Conservation (phyloP, 2,113 vertebrate species). For the Crotalus helleri region DNA sequence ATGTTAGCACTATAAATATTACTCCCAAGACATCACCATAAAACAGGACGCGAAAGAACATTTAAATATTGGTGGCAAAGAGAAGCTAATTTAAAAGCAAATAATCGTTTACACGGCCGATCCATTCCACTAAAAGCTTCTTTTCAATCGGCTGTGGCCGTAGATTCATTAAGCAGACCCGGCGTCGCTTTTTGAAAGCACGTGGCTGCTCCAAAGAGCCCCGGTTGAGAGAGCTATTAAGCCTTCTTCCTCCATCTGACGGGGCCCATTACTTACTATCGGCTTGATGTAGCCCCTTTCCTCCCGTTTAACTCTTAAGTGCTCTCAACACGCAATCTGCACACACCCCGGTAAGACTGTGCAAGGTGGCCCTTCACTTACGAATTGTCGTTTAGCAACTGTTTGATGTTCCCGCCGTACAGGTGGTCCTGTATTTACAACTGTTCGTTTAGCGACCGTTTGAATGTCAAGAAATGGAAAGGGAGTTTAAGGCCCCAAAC, state of each 20-base stretch:
- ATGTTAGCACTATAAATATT: background rate
- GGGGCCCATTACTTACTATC: background rate
- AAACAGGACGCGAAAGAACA: background rate
- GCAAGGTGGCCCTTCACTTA: too few species aligned
- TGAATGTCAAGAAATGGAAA: too few species aligned
- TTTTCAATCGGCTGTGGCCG: background rate
- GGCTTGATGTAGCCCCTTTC: background rate
- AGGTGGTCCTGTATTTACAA: too few species aligned
- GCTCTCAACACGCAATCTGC: background rate
- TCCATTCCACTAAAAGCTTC: background rate
- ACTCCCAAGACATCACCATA: background rate
- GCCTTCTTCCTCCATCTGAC: background rate
- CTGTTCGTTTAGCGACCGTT: too few species aligned
- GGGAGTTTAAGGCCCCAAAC: too few species aligned
- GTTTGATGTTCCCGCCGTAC: too few species aligned
- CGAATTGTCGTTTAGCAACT: too few species aligned
- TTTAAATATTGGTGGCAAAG: background rate
- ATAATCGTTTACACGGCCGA: background rate
- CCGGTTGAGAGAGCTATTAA: background rate
- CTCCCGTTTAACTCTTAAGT: background rate
- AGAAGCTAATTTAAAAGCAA: background rate
- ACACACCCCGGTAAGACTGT: accelerated
- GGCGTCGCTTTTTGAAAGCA: background rate
- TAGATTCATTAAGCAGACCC: background rate
- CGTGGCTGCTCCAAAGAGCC: background rate